These are phyloP conservation scores for Sesia bembeciformis DNA, from an alignment of 2,888 invertebrate genomes.

Conservation along the genomic window DNA sequence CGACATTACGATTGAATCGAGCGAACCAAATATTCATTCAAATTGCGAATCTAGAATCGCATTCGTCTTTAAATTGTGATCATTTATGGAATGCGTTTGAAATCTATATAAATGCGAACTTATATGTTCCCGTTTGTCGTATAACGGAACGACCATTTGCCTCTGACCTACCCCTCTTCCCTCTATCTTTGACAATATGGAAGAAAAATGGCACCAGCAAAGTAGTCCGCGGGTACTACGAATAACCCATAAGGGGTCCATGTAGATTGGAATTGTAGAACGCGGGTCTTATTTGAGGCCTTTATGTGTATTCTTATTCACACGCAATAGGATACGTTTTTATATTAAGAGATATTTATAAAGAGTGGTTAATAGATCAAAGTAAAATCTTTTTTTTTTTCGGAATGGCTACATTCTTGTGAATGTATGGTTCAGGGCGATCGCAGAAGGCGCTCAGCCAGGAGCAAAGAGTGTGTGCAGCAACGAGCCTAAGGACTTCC, in stretches of 20 bases:
- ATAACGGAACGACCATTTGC: conserved; percentile 21
- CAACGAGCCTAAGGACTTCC: no score
- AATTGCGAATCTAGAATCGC: conserved; percentile 54
- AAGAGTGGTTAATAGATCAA: conserved; percentile 16
- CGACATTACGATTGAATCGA: conserved; percentile 44
- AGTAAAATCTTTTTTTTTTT: neutral
- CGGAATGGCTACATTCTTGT: no score
- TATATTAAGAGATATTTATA: conserved; percentile 20
- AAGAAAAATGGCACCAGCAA: neutral
- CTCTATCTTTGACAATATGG: conserved; percentile 11
- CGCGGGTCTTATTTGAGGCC: conserved; percentile 32
- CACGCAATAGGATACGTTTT: conserved; percentile 39
- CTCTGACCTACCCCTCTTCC: conserved; percentile 19
- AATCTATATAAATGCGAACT: conserved; percentile 67
- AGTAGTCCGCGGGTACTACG: conserved; percentile 10
- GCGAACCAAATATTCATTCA: conserved; percentile 41
- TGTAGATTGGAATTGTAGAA: conserved; percentile 34
- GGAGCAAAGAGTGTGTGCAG: no score
- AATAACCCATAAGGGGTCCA: conserved; percentile 26
- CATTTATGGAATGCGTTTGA: conserved; percentile 61
- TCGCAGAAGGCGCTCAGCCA: no score
- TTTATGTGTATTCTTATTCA: conserved; percentile 55
- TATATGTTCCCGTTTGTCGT: conserved; percentile 33
- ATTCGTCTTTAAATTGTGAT: conserved; percentile 69
- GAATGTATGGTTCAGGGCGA: no score